These are phyloP conservation scores for Gortyna flavago DNA, from an alignment of 2,888 invertebrate genomes.

Conservation along the genomic window DNA sequence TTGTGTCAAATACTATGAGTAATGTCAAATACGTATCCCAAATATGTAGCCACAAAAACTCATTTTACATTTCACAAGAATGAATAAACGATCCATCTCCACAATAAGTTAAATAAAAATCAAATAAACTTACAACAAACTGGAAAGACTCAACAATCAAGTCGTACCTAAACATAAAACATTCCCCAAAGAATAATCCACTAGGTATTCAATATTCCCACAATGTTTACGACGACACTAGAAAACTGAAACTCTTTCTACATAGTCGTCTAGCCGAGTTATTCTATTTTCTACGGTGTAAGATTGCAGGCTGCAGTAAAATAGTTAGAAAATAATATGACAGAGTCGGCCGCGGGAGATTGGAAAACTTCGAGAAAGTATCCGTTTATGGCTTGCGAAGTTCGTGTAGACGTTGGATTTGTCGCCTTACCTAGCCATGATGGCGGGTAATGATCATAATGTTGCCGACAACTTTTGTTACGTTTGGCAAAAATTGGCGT, in stretches of 20 bases:
- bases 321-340: slow-evolving; percentile 84
- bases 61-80: background rate
- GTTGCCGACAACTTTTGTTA: slow-evolving; percentile 60
- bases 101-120: slow-evolving; percentile 32
- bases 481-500: slow-evolving; percentile 47
- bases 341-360: slow-evolving; percentile 73
- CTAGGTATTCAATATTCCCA: slow-evolving; percentile 70
- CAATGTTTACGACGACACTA: slow-evolving; percentile 68
- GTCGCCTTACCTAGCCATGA: slow-evolving; percentile 71
- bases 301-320: slow-evolving; percentile 79
- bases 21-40: background rate
- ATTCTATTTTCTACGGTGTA: slow-evolving; percentile 69
- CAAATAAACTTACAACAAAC: slow-evolving; percentile 21
- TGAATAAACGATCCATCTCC: background rate
- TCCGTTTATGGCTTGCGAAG: slow-evolving; percentile 75
- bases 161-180: slow-evolving; percentile 54
- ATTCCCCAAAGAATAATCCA: slow-evolving; percentile 54
- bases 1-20: background rate
- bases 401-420: slow-evolving; percentile 68
- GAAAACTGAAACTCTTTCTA: slow-evolving; percentile 63
- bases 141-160: slow-evolving; percentile 27
- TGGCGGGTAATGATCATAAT: slow-evolving; percentile 70
- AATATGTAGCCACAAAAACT: background rate
- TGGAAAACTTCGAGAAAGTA: slow-evolving; percentile 78
- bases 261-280: slow-evolving; percentile 70